Base-by-base conservation (phyloP, 1,140 invertebrate genomes). In the Drosophila malerkotliana region DNA sequence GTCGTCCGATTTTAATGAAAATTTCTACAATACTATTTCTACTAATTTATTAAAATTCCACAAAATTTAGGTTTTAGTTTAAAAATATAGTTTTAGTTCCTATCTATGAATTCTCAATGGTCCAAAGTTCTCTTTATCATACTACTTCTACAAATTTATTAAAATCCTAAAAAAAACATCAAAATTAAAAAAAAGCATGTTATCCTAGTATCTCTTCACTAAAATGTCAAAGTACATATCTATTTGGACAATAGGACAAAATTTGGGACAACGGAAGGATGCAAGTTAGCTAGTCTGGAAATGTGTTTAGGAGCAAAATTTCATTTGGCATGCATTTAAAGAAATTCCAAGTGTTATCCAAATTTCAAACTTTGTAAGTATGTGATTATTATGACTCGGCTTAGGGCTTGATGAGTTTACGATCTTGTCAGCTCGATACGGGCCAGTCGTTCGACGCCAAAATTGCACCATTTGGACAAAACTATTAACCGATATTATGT, bases 301-400 rank as follows among this genome's bases (percentile, higher is more conserved):
- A 8, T 28, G 26, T 74, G 34, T 37, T 63, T 68, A 18, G 61
- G 6, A 6, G 5, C 68, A 52, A 77, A 69, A 62, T 64, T 53
- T 18, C 24, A 53, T 59, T 79, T 68, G 76, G 61, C 48, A 79
- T 79, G 77, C 21, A 73, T 34, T 62, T 30, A 24, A 39, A 21
- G 5, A 79, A 79, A 79, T 58, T 79, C 74, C 48, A 49, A 68
- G 53, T 62, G 34, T 52, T 73, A 14, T 47, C 53, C 28, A 79
- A 74, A 68, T 62, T 73, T 18, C 30, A 21, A 49, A 7, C 32
- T 4, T 12, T 28, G 76, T 79, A 63, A 32, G 61, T 24, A 10
- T 32, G 1, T 32, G 1, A 18, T 2, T 10, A 53, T 7, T 3
- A 10, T 32, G 3, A 34, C 14, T 10, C 10, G 10, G 6, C 28